These are phyloP conservation scores for Mesochorus sp. DNA, from an alignment of 2,888 invertebrate species.

Conservation along the genomic window DNA sequence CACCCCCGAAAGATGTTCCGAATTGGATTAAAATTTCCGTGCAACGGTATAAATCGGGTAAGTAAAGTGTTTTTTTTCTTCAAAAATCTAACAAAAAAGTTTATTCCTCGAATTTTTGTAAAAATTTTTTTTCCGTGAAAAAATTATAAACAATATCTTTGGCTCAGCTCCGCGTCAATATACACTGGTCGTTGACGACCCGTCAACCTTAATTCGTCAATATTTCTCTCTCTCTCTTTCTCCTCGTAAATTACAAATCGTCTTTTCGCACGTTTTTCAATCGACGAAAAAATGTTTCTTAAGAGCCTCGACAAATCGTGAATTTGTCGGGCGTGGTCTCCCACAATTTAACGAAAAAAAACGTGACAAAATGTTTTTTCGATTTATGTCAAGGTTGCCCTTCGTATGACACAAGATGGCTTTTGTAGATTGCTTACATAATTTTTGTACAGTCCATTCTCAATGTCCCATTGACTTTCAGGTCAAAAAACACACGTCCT, in stretches of 20 bases:
- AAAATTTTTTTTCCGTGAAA: too few species aligned
- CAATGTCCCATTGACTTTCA: conserved; percentile 61
- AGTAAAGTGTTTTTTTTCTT: conserved; percentile 68
- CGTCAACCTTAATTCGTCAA: too few species aligned
- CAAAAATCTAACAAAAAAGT: too few species aligned
- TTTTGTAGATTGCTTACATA: conserved; percentile 75
- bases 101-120: neutral
- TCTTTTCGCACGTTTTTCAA: too few species aligned
- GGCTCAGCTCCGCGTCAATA: too few species aligned
- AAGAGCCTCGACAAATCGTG: too few species aligned
- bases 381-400: conserved; percentile 67
- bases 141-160: too few species aligned
- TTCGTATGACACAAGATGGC: conserved; percentile 77
- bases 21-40: conserved; percentile 81
- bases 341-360: neutral
- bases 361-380: conserved; percentile 31
- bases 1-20: conserved; percentile 81
- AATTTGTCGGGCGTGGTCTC: too few species aligned
- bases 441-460: conserved; percentile 67
- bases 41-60: conserved; percentile 79
- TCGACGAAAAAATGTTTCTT: too few species aligned
- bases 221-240: too few species aligned
- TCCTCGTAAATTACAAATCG: too few species aligned
- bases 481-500: conserved; percentile 76
- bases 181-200: too few species aligned